Base-by-base conservation (phyloP, 1,140 invertebrate genomes). In the Sipha flava region DNA sequence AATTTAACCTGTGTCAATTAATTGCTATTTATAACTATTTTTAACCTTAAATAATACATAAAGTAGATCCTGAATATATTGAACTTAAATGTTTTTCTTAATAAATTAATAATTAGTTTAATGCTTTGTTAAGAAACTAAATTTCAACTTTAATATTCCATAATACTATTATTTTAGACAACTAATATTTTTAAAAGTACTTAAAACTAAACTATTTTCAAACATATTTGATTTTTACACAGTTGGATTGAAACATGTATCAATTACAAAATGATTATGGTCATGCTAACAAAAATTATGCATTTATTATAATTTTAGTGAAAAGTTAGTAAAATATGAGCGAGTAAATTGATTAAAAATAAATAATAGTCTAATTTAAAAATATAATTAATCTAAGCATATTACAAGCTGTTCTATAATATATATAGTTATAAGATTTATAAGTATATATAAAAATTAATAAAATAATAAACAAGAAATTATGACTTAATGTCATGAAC, bases 351-450 rank as follows among this genome's bases (percentile, higher is more conserved):
- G 21, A 26, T 73, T 59, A 43, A 57, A 70, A 18, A 40, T 40
- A 66, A 66, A 66, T 34, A 70, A 70, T 70, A 29, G 29, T 29
- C 66, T 70, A 75, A 75, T 52, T 75, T 34, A 43, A 57, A 54
- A 57, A 57, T 7, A 52, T 47, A 73, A 31, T 73, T 21, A 34
- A 54, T 54, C 70, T 59, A 77, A 77, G 73, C 73, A 77, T 29
- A 70, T 77, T 77, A 77, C 73, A 77, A 77, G 73, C 73, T 37
- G 34, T 77, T 59, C 40, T n/a, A n/a, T n/a, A n/a, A 43, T 40
- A 57, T 18, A 6, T 34, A 64, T 31, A 59, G 2, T 29, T 59
- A 16, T 26, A 59, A 54, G 7, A 59, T 59, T 29, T 59, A 49
- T 49, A 49, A 14, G 16, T 49, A 70, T 47, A 70, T 45, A 45